phyloP scores from a whole-genome alignment of 37 sponge, comb jelly and placozoan genomes.

The Petrosia ficiformis region DNA sequence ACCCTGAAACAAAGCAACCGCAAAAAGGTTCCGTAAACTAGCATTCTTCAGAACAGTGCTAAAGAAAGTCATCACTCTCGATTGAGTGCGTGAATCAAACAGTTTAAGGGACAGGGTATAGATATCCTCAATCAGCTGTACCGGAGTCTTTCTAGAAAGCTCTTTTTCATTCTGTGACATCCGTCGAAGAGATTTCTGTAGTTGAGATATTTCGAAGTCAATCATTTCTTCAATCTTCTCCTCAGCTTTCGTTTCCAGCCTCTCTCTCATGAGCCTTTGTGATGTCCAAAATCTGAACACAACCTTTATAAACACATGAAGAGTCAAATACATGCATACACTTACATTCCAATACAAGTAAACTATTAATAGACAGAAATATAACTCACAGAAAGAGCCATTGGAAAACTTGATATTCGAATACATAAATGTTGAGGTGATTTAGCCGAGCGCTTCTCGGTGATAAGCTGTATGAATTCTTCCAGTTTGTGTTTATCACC shows the following conservation, averaged over 20 bases:
- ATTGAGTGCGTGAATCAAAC: neutral
- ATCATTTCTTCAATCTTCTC: neutral
- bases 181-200: neutral
- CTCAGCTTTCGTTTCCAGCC: neutral
- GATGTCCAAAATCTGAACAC: constrained; percentile 16
- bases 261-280: neutral
- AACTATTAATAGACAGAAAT: too few relatives aligned
- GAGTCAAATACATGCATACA: neutral
- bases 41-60: neutral
- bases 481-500: constrained; percentile 15
- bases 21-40: constrained; percentile 17
- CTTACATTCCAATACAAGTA: too few relatives aligned
- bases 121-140: constrained; percentile 8
- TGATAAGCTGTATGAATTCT: constrained; percentile 47
- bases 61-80: constrained; percentile 26
- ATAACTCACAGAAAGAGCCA: constrained; percentile 34
- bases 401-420: constrained; percentile 43
- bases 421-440: constrained; percentile 46
- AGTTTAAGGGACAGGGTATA: constrained; percentile 7
- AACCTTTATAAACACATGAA: constrained; percentile 14
- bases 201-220: neutral
- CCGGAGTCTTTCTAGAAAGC: constrained; percentile 25
- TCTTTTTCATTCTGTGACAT: neutral
- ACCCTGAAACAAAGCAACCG: constrained; percentile 33
- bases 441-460: neutral